Conservation (phyloP, 37 sponge, comb jelly and placozoan species). For the Hormiphora californensis region DNA sequence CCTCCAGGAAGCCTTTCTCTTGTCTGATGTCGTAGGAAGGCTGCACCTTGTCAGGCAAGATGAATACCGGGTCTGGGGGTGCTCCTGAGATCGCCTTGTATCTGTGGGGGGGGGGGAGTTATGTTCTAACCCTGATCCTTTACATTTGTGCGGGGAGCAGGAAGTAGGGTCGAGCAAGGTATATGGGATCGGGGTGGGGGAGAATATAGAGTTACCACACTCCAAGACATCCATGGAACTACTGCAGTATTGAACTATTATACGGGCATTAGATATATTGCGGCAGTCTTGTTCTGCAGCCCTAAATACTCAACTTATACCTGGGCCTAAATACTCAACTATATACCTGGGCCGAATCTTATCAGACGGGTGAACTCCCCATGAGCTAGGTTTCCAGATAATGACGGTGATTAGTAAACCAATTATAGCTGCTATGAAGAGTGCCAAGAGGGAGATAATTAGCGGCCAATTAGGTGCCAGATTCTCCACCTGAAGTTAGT, state of each 20-base stretch:
- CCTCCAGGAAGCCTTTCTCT: constrained; percentile 33
- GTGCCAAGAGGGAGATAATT: neutral
- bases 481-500: neutral
- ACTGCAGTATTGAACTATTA: too few relatives aligned
- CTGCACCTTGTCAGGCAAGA: constrained; percentile 22
- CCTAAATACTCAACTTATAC: too few relatives aligned
- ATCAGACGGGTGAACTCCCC: constrained; percentile 1
- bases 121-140: too few relatives aligned
- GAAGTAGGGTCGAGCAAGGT: too few relatives aligned
- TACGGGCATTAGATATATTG: too few relatives aligned
- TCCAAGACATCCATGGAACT: too few relatives aligned
- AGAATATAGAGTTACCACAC: too few relatives aligned
- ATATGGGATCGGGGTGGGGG: too few relatives aligned
- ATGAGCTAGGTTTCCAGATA: constrained; percentile 17
- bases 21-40: constrained; percentile 40
- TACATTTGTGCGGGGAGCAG: too few relatives aligned
- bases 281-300: too few relatives aligned
- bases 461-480: constrained; percentile 10
- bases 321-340: too few relatives aligned
- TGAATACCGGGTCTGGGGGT: constrained; percentile 16
- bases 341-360: constrained; percentile 17
- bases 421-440: neutral
- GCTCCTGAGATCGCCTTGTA: constrained; percentile 42
- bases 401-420: constrained; percentile 22
- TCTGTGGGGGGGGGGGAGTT: too few relatives aligned